Conservation (phyloP, 2,888 invertebrate genomes). For the Toxonevra muliebris region DNA sequence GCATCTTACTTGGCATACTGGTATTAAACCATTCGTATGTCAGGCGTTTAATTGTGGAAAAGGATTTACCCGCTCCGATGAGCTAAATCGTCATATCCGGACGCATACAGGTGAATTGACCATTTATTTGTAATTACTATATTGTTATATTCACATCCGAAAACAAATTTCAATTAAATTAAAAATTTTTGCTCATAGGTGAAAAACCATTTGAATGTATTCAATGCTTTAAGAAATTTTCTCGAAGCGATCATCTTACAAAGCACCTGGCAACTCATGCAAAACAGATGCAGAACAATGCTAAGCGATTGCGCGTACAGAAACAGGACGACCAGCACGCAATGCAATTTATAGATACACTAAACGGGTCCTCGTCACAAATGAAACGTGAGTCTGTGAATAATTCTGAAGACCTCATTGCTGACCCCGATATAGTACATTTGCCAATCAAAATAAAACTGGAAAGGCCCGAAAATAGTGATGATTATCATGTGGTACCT, state of each 20-base stretch:
- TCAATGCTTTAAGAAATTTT: slow-evolving; percentile 59
- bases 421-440: slow-evolving; percentile 25
- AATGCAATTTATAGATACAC: slow-evolving; percentile 50
- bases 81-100: slow-evolving; percentile 58
- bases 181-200: slow-evolving; percentile 31
- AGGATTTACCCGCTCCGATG: slow-evolving; percentile 61
- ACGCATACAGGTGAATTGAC: slow-evolving; percentile 50
- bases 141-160: background rate
- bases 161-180: background rate
- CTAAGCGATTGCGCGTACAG: slow-evolving; percentile 28
- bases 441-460: slow-evolving; percentile 51
- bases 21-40: slow-evolving; percentile 60
- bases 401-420: slow-evolving; percentile 27
- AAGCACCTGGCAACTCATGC: slow-evolving; percentile 60
- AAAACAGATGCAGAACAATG: slow-evolving; percentile 45
- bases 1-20: slow-evolving; percentile 62
- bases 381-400: slow-evolving; percentile 13
- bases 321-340: slow-evolving; percentile 40
- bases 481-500: slow-evolving; percentile 48
- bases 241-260: slow-evolving; percentile 60
- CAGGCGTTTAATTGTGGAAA: slow-evolving; percentile 56
- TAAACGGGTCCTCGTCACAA: background rate
- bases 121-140: background rate
- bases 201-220: slow-evolving; percentile 60
- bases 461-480: slow-evolving; percentile 49